Evolutionary conservation across 1,140 invertebrate genomes (phyloP), one percentile per base, ranked within the genome.

Genomic region (Caenorhabditis remanei): DNA sequence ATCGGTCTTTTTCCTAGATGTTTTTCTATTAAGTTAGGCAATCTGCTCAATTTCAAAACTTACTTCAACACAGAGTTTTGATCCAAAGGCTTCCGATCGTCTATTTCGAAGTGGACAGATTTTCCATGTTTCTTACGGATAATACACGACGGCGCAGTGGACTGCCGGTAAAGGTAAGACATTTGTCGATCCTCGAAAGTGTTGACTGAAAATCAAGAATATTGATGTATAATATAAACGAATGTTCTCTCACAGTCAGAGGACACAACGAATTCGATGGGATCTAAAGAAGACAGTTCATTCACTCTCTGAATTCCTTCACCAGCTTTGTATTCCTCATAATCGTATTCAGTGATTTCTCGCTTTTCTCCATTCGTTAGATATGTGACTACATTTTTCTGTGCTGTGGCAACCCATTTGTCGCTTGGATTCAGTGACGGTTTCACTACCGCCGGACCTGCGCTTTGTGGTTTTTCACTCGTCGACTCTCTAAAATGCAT

Each of bases 41-140:
- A n/a, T 16, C 13, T 58, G 6, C 1, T 24, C 46, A 7, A 32
- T 24, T 13, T 53, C 9, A 9, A 79, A 79, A 79, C 46, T 50
- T 53, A 50, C 71, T 50, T 79, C 24, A 24, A n/a, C 9, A 41
- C 16, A 43, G 41, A 14, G 9, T 48, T 53, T 11, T 79, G 71
- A 32, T 79, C 71, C 4, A 14, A 5, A 5, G 21, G 14, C n/a
- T 24, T 53, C 4, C 46, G 71, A 5, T 79, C 46, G 16, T 79
- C 71, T 21, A n/a, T 43, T n/a, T 79, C 71, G 21, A 79, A 79
- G 24, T 79, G 41, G 6, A 79, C 53, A 19, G 71, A 41, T 14
- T 79, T 79, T 2, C 71, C 71, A 24, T 79, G 71, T n/a, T 79
- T 79, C 14, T 79, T 79, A 24, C 71, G 71, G 32, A 79, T 79